phyloP scores from a whole-genome alignment of 2,113 vertebrate species.

The Lycocorax pyrrhopterus region DNA sequence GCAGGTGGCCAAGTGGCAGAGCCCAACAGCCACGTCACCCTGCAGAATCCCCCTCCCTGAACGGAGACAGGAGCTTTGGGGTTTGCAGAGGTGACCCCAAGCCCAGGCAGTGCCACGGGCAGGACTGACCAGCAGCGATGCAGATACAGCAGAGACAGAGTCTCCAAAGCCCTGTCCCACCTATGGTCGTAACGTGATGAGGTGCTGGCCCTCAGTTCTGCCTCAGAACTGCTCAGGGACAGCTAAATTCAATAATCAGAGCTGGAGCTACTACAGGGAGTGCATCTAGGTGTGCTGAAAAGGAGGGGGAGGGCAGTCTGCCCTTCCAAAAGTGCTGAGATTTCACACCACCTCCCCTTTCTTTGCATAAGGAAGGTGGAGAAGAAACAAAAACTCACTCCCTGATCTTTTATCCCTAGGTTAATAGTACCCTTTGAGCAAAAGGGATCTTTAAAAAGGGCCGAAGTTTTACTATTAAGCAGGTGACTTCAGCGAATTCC shows the following conservation, averaged over 20 bases:
- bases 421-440: constrained; percentile 1
- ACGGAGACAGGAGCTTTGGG: background rate
- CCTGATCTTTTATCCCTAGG: background rate
- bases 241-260: background rate
- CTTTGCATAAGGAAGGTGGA: background rate
- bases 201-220: background rate
- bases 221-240: background rate
- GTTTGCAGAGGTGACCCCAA: background rate
- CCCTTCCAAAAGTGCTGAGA: background rate
- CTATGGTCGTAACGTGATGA: accelerated
- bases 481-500: background rate
- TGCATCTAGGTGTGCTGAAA: background rate
- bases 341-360: background rate
- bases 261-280: background rate
- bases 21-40: background rate
- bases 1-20: background rate
- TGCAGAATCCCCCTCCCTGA: background rate
- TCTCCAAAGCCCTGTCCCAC: background rate
- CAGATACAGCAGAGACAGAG: background rate
- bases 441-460: background rate
- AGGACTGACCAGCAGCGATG: background rate
- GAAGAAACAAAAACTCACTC: background rate
- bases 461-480: background rate
- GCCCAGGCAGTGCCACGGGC: background rate
- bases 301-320: background rate